phyloP scores from a whole-genome alignment of 1,140 invertebrate species.

The Listronotus bonariensis region DNA sequence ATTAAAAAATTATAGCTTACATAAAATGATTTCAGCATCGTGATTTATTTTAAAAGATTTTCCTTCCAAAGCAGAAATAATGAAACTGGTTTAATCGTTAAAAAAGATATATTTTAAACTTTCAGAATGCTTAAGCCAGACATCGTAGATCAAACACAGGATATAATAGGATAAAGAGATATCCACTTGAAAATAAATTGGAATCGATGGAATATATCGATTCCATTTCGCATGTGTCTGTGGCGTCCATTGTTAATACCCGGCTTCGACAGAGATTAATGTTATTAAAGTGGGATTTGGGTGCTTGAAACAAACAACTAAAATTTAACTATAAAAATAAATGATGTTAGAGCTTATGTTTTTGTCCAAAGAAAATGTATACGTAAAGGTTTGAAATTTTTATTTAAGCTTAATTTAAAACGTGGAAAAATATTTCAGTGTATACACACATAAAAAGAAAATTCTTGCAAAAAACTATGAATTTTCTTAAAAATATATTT shows the following conservation, averaged over 20 bases:
- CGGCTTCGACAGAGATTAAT: slow-evolving; percentile 21
- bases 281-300: slow-evolving; percentile 7
- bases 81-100: slow-evolving; percentile 23
- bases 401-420: no score
- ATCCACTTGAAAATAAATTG: slow-evolving; percentile 37
- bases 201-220: slow-evolving; percentile 32
- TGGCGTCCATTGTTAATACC: slow-evolving; percentile 27
- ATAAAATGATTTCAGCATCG: not conserved
- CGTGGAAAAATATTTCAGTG: no score
- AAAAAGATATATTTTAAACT: slow-evolving; percentile 9
- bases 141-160: slow-evolving; percentile 32
- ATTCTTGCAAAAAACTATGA: no score
- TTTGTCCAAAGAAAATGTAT: no score
- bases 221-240: slow-evolving; percentile 27
- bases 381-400: no score
- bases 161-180: slow-evolving; percentile 34
- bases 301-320: slow-evolving; percentile 15
- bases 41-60: slow-evolving; percentile 11
- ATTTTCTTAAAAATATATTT: no score
- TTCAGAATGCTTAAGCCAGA: slow-evolving; percentile 13
- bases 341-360: no score
- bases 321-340: slow-evolving; percentile 8
- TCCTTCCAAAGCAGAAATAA: slow-evolving; percentile 18
- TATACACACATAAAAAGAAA: no score
- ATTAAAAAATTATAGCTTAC: no score